Conservation (phyloP, 35 echinoderm and acorn worm species). For the Ophiothrix spiculata region DNA sequence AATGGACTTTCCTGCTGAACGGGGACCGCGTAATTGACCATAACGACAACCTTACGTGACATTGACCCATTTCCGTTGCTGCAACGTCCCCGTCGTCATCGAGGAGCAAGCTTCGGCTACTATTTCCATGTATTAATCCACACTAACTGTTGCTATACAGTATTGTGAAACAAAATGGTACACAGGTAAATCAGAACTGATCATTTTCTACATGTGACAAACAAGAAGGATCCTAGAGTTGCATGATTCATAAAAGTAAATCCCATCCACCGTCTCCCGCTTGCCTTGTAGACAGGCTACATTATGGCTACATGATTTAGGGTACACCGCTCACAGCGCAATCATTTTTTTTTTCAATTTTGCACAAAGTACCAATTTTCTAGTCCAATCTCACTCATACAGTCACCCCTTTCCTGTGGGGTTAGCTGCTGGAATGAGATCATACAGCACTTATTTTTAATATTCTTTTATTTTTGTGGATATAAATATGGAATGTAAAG, state of each 20-base stretch:
- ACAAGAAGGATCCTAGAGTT: background rate
- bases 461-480: too few relatives aligned
- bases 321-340: too few relatives aligned
- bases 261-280: background rate
- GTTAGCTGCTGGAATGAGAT: background rate
- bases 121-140: background rate
- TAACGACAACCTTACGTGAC: background rate
- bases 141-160: background rate
- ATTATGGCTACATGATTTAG: too few relatives aligned
- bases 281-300: too few relatives aligned
- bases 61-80: background rate
- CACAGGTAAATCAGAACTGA: background rate
- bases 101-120: background rate
- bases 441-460: background rate
- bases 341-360: too few relatives aligned
- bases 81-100: background rate
- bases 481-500: background rate
- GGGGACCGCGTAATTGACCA: background rate
- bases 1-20: background rate
- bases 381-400: background rate
- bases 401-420: conserved; percentile 11
- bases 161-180: background rate
- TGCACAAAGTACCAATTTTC: too few relatives aligned
- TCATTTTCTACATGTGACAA: background rate
- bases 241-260: background rate